These are phyloP conservation scores for Mustela erminea DNA, from an alignment of 2,797 vertebrate species.

Conservation along the genomic window DNA sequence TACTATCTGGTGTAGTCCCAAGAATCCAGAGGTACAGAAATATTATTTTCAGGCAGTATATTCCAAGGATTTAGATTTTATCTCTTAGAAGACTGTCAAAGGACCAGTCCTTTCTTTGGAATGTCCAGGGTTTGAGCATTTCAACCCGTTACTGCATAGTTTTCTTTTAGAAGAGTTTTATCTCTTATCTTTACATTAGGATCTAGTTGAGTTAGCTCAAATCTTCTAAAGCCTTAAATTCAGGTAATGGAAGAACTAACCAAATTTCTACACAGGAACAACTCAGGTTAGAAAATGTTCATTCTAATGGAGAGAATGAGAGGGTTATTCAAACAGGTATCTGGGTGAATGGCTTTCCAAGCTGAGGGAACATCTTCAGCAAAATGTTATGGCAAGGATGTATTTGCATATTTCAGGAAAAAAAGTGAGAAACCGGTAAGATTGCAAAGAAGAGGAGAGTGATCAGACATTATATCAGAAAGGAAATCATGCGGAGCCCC, in stretches of 20 bases:
- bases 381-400: not conserved
- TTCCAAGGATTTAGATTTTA: not conserved
- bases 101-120: not conserved
- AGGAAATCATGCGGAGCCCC: not conserved
- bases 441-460: not conserved
- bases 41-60: not conserved
- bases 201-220: not conserved
- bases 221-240: conserved; percentile 6
- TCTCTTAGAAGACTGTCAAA: not conserved
- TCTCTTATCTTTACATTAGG: not conserved
- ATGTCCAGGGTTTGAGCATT: not conserved
- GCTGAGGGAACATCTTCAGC: not conserved
- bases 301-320: not conserved
- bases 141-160: not conserved
- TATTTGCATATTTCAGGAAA: not conserved
- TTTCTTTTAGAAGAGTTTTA: not conserved
- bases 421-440: not conserved
- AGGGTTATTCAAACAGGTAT: not conserved
- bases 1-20: not conserved
- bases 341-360: not conserved
- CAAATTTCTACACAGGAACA: not conserved
- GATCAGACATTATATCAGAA: not conserved
- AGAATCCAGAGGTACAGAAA: not conserved
- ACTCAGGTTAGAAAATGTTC: not conserved
- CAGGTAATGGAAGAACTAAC: not conserved